These are phyloP conservation scores for Metridium senile DNA, from an alignment of 92 coral and sea anemone genomes.

Conservation along the genomic window DNA sequence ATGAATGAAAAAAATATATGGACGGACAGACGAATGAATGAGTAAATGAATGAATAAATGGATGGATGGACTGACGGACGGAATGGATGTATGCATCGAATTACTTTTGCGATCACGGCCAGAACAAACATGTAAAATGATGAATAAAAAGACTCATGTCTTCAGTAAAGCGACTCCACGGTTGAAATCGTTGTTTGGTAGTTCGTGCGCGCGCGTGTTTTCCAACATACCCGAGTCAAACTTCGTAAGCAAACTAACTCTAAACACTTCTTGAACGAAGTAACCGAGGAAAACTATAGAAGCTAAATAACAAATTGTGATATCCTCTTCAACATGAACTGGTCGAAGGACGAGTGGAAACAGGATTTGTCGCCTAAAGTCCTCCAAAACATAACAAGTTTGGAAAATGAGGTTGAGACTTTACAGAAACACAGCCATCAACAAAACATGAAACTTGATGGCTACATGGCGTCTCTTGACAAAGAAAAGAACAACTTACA, in stretches of 20 bases:
- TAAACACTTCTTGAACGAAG: not conserved
- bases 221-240: not conserved
- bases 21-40: too few relatives aligned
- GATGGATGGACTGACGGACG: too few relatives aligned
- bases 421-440: constrained; percentile 72
- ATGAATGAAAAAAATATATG: too few relatives aligned
- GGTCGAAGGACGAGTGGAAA: constrained; percentile 94
- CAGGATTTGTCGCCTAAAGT: constrained; percentile 69
- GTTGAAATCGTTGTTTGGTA: too few relatives aligned
- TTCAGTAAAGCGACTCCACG: too few relatives aligned
- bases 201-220: not conserved
- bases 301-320: not conserved
- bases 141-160: too few relatives aligned
- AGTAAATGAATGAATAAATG: too few relatives aligned
- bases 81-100: too few relatives aligned
- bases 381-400: constrained; percentile 60
- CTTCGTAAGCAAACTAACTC: constrained; percentile 1
- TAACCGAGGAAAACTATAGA: not conserved
- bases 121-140: too few relatives aligned
- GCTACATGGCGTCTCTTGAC: constrained; percentile 55
- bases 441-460: constrained; percentile 73
- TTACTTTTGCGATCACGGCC: too few relatives aligned
- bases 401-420: constrained; percentile 70
- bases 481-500: constrained; percentile 47
- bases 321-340: constrained; percentile 53